Conservation (phyloP, 1,140 invertebrate species). For the Coelopa frigida region DNA sequence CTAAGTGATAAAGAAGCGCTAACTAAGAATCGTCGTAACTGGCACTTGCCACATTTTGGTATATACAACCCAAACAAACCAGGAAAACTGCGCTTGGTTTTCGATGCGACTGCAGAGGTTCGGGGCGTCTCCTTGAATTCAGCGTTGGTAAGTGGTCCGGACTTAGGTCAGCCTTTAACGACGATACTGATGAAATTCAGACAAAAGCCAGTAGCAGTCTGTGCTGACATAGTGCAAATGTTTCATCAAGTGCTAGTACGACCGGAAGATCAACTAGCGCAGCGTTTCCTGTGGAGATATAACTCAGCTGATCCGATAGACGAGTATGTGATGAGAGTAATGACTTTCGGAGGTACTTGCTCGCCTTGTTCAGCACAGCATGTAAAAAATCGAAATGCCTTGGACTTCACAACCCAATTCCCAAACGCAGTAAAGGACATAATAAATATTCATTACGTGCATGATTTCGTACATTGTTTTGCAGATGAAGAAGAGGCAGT, state of each 20-base stretch:
- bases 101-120: slow-evolving; percentile 24
- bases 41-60: slow-evolving; percentile 30
- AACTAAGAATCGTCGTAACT: slow-evolving; percentile 6
- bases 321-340: slow-evolving; percentile 3
- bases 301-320: neutral
- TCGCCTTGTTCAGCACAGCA: slow-evolving; percentile 9
- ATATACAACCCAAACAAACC: slow-evolving; percentile 24
- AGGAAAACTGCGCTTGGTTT: slow-evolving; percentile 29
- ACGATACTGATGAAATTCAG: slow-evolving; percentile 8
- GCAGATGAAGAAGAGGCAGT: slow-evolving; percentile 19
- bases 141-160: slow-evolving; percentile 22
- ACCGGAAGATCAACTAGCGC: slow-evolving; percentile 6
- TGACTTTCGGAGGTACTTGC: slow-evolving; percentile 10
- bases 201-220: slow-evolving; percentile 2
- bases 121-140: neutral
- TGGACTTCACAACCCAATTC: slow-evolving; percentile 11
- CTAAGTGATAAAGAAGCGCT: slow-evolving; percentile 3
- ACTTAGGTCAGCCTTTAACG: slow-evolving; percentile 5
- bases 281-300: slow-evolving; percentile 13
- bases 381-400: slow-evolving; percentile 22
- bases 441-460: slow-evolving; percentile 30
- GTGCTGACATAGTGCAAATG: slow-evolving; percentile 11
- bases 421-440: slow-evolving; percentile 27
- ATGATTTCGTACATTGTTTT: slow-evolving; percentile 37
- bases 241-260: slow-evolving; percentile 9